phyloP scores from a whole-genome alignment of 2,113 vertebrate genomes.

The Ursus arctos region DNA sequence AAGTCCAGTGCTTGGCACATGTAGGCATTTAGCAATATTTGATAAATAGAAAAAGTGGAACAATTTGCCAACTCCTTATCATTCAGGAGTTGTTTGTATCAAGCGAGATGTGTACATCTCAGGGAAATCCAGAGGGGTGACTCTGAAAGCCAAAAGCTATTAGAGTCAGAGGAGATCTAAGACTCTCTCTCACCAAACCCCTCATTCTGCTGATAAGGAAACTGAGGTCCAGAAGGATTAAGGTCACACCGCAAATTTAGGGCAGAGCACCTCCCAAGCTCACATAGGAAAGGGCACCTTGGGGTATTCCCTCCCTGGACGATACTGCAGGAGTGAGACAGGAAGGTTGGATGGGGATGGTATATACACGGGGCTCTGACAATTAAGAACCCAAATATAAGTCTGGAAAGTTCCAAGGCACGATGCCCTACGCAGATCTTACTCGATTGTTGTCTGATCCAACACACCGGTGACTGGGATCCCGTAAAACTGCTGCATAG shows the following conservation, averaged over 20 bases:
- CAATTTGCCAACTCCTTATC: neutral
- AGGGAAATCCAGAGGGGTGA: neutral
- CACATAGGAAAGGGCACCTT: neutral
- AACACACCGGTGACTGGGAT: conserved; percentile 95
- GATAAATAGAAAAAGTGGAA: neutral
- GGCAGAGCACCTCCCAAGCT: neutral
- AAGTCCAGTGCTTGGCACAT: neutral
- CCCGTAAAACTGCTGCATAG: conserved; percentile 97
- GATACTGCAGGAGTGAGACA: neutral
- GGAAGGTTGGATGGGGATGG: neutral
- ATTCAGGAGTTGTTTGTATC: conserved; percentile 5
- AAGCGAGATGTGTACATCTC: neutral
- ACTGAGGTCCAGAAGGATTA: conserved; percentile 13
- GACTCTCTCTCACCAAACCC: neutral
- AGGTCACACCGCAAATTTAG: neutral
- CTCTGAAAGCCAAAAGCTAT: neutral
- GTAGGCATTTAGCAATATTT: neutral
- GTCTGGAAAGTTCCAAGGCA: conserved; percentile 47
- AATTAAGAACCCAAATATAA: conserved; percentile 17
- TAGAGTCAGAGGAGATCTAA: conserved; percentile 34
- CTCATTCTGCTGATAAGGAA: conserved; percentile 32
- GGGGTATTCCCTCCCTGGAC: neutral
- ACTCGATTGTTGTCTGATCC: conserved; percentile 95
- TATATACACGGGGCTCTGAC: neutral
- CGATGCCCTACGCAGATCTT: conserved; percentile 83